These are phyloP conservation scores for Platichthys stellatus DNA, from an alignment of 2,113 vertebrate species.

Conservation along the genomic window DNA sequence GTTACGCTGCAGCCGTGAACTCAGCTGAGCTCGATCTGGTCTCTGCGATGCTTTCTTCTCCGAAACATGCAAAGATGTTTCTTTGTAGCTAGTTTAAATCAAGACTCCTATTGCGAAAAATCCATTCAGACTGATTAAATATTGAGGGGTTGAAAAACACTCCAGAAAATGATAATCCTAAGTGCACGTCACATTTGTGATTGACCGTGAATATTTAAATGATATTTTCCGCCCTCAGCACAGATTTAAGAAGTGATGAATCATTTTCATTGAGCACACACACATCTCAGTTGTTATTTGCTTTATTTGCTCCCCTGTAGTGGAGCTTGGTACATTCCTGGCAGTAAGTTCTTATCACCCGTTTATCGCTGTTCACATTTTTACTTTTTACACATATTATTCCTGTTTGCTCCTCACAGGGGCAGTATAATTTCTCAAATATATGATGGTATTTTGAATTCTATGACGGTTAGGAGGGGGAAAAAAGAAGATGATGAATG, in stretches of 20 bases:
- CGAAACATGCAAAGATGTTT: slow-evolving; percentile 27
- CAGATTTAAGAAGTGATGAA: slow-evolving; percentile 4
- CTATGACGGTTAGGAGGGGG: slow-evolving; percentile 43
- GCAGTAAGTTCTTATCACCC: slow-evolving; percentile 51
- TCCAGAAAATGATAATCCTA: slow-evolving; percentile 19
- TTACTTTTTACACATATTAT: slow-evolving; percentile 51
- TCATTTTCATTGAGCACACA: slow-evolving; percentile 23
- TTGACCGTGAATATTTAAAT: slow-evolving; percentile 11
- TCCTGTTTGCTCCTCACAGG: slow-evolving; percentile 29
- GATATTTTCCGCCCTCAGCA: not conserved
- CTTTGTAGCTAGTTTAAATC: slow-evolving; percentile 42
- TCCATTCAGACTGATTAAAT: slow-evolving; percentile 12
- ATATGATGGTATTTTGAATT: slow-evolving; percentile 74
- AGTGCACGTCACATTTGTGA: slow-evolving; percentile 26
- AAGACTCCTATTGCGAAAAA: slow-evolving; percentile 11
- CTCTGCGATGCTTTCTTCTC: slow-evolving; percentile 11
- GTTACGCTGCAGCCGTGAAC: slow-evolving; percentile 60
- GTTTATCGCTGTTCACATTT: slow-evolving; percentile 64
- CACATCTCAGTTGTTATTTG: slow-evolving; percentile 18
- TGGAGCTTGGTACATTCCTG: slow-evolving; percentile 44
- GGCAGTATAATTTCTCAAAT: slow-evolving; percentile 55
- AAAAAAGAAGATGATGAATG: slow-evolving; percentile 54
- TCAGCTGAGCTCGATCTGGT: slow-evolving; percentile 58
- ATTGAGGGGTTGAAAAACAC: slow-evolving; percentile 8
- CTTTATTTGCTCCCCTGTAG: slow-evolving; percentile 31